Conservation (phyloP, 2,113 vertebrate species). For the Mustela lutreola region DNA sequence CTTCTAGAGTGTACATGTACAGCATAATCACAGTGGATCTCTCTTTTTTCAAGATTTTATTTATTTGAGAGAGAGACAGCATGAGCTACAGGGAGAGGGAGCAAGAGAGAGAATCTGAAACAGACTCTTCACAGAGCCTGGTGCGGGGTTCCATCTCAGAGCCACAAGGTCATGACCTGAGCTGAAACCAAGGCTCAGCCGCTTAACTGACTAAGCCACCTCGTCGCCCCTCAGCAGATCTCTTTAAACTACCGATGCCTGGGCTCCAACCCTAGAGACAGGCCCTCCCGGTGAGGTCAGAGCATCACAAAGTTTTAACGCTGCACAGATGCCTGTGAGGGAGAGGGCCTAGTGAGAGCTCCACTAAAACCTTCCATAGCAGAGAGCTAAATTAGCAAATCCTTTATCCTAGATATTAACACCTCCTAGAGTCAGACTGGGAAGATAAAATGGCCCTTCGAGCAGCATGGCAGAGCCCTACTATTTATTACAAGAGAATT, state of each 20-base stretch:
- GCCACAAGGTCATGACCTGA: background rate
- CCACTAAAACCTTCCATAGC: background rate
- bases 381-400: background rate
- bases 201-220: background rate
- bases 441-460: background rate
- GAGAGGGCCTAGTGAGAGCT: background rate
- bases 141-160: background rate
- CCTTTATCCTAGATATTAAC: background rate
- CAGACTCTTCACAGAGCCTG: background rate
- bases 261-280: background rate
- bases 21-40: background rate
- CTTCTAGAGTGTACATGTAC: background rate
- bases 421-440: background rate
- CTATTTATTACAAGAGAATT: constrained; percentile 47
- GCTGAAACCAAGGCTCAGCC: background rate
- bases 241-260: background rate
- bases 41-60: background rate
- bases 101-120: background rate
- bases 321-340: background rate
- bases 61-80: background rate
- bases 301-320: background rate
- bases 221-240: background rate
- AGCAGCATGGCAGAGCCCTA: background rate
- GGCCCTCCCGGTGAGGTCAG: background rate
- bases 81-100: background rate